These are phyloP conservation scores for Volucella inflata DNA, from an alignment of 2,888 invertebrate genomes.

Conservation along the genomic window DNA sequence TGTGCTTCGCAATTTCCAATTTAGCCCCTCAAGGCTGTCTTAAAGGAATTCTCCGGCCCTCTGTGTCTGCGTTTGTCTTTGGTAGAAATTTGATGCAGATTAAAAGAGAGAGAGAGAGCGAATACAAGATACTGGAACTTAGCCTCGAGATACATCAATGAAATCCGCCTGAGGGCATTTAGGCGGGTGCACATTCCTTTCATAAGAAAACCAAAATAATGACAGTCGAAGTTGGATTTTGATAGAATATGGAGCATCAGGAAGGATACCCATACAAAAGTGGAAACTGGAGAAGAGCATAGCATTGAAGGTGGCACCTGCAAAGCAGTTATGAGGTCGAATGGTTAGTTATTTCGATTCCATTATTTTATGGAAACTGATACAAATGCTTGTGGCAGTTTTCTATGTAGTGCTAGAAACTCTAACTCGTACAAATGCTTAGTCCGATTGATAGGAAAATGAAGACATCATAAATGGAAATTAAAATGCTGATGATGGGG, in stretches of 20 bases:
- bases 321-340: conserved; percentile 28
- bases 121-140: conserved; percentile 23
- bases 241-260: not conserved
- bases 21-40: conserved; percentile 61
- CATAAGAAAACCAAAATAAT: conserved; percentile 44
- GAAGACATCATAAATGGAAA: too few species aligned
- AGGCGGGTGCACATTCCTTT: conserved; percentile 51
- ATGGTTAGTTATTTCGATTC: conserved; percentile 38
- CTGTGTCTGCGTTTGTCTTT: conserved; percentile 36
- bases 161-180: conserved; percentile 37
- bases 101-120: conserved; percentile 13
- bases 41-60: conserved; percentile 52
- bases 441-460: too few species aligned
- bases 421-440: too few species aligned
- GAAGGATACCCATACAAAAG: conserved; percentile 4
- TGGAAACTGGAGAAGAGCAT: not conserved
- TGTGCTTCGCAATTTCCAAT: conserved; percentile 72
- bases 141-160: conserved; percentile 56
- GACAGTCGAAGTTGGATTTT: conserved; percentile 17
- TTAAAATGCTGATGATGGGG: too few species aligned
- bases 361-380: conserved; percentile 41
- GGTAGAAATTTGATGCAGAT: conserved; percentile 34
- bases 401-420: not conserved
- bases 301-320: conserved; percentile 8
- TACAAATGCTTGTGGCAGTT: not conserved